Base-by-base conservation (phyloP, 2,797 vertebrate species). In the Monodelphis domestica region DNA sequence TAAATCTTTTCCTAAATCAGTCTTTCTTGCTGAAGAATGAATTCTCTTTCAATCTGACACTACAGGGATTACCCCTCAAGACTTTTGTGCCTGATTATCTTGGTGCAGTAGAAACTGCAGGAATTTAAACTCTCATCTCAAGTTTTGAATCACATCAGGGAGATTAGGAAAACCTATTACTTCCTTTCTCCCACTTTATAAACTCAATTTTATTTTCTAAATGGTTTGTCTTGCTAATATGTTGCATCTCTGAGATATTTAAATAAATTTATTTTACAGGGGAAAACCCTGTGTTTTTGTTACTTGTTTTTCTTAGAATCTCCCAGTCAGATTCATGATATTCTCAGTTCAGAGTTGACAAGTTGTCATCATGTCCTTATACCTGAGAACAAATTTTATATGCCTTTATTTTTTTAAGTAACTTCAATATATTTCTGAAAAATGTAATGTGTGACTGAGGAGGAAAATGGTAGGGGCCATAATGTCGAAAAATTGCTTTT, bases 401-500 rank as follows among this genome's bases (percentile, higher is more conserved):
- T 92, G 7, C 24, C 50, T 89, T 92, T 78, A 57, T 12, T 88
- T 26, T 59, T 52, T 91, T 90, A 90, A 52, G 1, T 63, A 93
- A 87, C 53, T 91, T 56, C 53, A 90, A 92, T 87, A 90, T 91
- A 90, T 87, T 94, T 95, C 28, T 55, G 95, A 54, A 94, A 97
- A 91, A 89, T 59, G 2, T 89, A 93, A 91, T 4, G 87, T 88
- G 91, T 96, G 51, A 91, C 17, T 54, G 55, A 54, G 59, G 26
- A 89, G 93, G 96, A 54, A 89, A 17, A 28, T 92, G 1, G 21
- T 92, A 50, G 89, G 87, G 45, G 91, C 89, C 15, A 93, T 17
- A 89, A n/a, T 95, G 87, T 90, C 89, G 90, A 93, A 94, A 88
- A 57, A 93, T 92, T 94, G 89, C 33, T 53, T 92, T 94, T 45